phyloP scores from a whole-genome alignment of 1,140 invertebrate species.

The Archivesica marissinica region DNA sequence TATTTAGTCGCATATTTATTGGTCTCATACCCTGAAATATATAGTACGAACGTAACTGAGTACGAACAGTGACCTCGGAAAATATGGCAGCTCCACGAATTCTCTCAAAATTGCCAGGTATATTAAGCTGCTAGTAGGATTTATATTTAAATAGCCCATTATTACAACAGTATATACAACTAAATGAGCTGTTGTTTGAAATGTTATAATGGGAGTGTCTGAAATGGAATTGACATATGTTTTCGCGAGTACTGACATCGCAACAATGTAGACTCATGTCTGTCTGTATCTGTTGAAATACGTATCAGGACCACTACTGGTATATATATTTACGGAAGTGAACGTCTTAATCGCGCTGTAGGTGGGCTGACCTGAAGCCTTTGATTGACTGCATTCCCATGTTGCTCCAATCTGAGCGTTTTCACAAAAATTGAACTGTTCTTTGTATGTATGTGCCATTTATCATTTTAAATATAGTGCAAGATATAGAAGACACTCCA shows the following conservation, averaged over 20 bases:
- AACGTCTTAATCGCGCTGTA: too few species aligned
- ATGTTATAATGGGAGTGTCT: neutral
- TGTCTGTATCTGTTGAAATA: neutral
- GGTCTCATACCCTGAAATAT: too few species aligned
- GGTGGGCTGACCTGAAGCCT: too few species aligned
- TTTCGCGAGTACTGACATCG: neutral
- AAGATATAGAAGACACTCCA: too few species aligned
- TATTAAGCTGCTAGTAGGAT: neutral
- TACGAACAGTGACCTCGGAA: slow-evolving; percentile 18
- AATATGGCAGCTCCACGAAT: slow-evolving; percentile 72
- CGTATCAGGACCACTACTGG: neutral
- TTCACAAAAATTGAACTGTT: too few species aligned
- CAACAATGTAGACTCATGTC: neutral
- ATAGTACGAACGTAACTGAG: neutral
- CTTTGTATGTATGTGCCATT: too few species aligned
- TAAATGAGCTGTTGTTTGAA: neutral
- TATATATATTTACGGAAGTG: too few species aligned
- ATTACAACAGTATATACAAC: neutral
- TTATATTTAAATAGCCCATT: neutral
- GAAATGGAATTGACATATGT: neutral
- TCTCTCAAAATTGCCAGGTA: slow-evolving; percentile 75
- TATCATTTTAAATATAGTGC: too few species aligned
- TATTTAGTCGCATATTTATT: too few species aligned
- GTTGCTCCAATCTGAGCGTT: too few species aligned
- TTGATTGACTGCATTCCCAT: too few species aligned